Conservation (phyloP, 2,113 vertebrate species). For the Lophotis ruficrista region DNA sequence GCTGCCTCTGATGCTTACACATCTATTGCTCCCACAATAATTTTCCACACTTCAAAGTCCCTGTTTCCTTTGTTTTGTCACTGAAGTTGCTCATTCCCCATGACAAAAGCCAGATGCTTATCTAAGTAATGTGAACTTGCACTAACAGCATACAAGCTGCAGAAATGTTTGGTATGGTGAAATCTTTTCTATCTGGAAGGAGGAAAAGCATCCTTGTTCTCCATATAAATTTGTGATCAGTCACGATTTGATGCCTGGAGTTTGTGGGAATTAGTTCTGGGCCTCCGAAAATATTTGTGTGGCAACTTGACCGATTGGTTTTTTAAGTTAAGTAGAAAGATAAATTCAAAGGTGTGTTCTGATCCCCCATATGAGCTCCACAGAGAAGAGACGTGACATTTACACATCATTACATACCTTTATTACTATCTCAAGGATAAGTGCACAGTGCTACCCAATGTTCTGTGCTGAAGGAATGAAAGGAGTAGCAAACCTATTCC, state of each 20-base stretch:
- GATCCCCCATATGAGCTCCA: background rate
- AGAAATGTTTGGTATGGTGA: background rate
- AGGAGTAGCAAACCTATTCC: background rate
- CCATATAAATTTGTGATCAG: background rate
- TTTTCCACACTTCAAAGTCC: background rate
- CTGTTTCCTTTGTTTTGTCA: background rate
- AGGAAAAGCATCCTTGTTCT: background rate
- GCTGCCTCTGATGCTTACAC: background rate
- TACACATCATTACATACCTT: background rate
- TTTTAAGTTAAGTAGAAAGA: background rate
- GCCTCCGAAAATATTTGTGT: background rate
- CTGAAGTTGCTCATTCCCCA: background rate
- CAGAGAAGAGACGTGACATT: background rate
- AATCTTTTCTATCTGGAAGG: background rate
- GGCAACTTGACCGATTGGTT: background rate
- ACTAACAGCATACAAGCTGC: background rate
- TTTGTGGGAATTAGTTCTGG: background rate
- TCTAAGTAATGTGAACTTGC: background rate
- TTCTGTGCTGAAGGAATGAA: background rate
- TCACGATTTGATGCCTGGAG: background rate
- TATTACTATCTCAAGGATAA: background rate
- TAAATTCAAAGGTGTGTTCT: background rate
- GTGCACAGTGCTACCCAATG: background rate
- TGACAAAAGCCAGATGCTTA: background rate
- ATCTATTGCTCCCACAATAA: background rate